Percentiles rank a stretch among this genome's conserved stretches.
Conservation (phyloP, 1,140 invertebrate species). For the Charaxes varanes region DNA sequence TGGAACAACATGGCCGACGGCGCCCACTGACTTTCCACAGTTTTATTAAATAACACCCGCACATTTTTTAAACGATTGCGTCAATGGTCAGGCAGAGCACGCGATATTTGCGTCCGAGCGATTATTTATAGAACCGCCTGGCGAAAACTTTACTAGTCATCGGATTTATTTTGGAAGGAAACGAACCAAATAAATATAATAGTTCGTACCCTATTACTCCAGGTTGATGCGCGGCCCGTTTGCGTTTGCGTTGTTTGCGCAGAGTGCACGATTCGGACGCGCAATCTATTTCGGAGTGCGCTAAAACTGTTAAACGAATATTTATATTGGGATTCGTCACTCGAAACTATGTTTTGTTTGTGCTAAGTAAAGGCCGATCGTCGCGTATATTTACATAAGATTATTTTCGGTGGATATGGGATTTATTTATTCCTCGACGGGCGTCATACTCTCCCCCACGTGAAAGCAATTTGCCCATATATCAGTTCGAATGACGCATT, state of each 20-base stretch:
- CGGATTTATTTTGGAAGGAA: slow-evolving; percentile 62
- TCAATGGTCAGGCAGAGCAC: slow-evolving; percentile 59
- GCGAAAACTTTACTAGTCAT: slow-evolving; percentile 60
- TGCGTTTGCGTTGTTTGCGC: slow-evolving; percentile 56
- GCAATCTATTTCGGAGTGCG: slow-evolving; percentile 45
- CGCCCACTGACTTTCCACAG: slow-evolving; percentile 46
- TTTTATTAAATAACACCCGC: slow-evolving; percentile 60
- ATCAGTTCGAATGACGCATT: slow-evolving; percentile 55
- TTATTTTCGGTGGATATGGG: slow-evolving; percentile 52
- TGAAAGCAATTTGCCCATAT: slow-evolving; percentile 54
- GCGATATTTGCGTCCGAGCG: slow-evolving; percentile 63
- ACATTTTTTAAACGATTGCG: slow-evolving; percentile 67
- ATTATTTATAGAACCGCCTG: slow-evolving; percentile 61
- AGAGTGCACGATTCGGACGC: slow-evolving; percentile 36
- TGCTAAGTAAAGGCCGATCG: slow-evolving; percentile 49
- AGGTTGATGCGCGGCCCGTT: slow-evolving; percentile 41
- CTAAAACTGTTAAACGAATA: slow-evolving; percentile 44
- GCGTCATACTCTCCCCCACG: slow-evolving; percentile 50
- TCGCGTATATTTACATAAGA: slow-evolving; percentile 53
- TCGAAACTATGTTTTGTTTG: slow-evolving; percentile 57
- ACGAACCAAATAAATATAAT: slow-evolving; percentile 63
- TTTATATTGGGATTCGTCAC: slow-evolving; percentile 67
- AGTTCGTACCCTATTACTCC: slow-evolving; percentile 56
- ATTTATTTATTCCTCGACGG: slow-evolving; percentile 50
- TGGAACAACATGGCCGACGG: slow-evolving; percentile 38